Conservation (phyloP, 2,797 vertebrate species). For the Orientallactaga sibirica region DNA sequence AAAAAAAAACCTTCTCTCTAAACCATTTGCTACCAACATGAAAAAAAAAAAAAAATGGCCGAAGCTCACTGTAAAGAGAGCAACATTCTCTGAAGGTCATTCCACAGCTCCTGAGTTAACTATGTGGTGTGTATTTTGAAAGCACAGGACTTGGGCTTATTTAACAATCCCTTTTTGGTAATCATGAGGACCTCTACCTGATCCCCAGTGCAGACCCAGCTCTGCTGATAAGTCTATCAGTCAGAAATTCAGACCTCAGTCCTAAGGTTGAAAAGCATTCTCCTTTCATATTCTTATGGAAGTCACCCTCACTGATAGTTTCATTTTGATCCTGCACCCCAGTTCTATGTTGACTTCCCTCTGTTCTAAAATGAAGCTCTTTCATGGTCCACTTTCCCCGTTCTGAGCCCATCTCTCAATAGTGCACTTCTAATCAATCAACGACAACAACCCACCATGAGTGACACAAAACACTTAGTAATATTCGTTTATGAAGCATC, state of each 20-base stretch:
- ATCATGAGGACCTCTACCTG: accelerated
- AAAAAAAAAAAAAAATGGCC: not conserved
- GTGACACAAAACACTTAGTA: not conserved
- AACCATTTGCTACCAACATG: not conserved
- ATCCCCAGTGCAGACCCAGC: not conserved
- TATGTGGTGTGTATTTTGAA: not conserved
- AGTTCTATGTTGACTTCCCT: too few relatives aligned
- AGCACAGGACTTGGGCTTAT: not conserved
- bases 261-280: not conserved
- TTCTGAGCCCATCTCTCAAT: not conserved
- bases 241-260: not conserved
- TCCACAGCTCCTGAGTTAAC: not conserved
- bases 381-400: not conserved
- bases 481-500: not conserved
- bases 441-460: not conserved
- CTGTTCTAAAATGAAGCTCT: conserved; percentile 4
- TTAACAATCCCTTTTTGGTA: not conserved
- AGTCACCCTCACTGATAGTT: accelerated
- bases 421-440: not conserved
- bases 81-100: not conserved
- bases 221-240: not conserved
- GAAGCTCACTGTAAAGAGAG: not conserved
- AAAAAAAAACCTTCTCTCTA: not conserved
- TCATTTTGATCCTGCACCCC: not conserved
- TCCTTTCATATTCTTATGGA: too few relatives aligned